These are phyloP conservation scores for Platyrinchus mystaceus DNA, from an alignment of 2,797 vertebrate species.

Conservation along the genomic window DNA sequence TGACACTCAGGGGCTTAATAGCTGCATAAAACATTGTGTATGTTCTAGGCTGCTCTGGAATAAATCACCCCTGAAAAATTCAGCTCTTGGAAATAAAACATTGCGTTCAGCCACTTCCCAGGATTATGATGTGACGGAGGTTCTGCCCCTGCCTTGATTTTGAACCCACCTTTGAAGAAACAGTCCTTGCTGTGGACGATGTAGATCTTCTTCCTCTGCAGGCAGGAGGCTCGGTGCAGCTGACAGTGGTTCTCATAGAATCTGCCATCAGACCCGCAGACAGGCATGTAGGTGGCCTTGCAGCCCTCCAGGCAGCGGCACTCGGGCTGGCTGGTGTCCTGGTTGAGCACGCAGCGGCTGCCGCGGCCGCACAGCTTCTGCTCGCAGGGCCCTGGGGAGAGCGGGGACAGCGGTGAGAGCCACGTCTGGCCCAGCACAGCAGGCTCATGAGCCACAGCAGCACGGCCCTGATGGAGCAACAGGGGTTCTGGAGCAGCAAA, in stretches of 20 bases:
- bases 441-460: too few species aligned
- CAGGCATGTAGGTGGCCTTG: constrained; percentile 85
- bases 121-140: background rate
- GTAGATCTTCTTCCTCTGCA: constrained; percentile 84
- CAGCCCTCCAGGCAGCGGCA: constrained; percentile 87
- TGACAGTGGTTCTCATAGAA: constrained; percentile 96
- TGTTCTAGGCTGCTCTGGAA: background rate
- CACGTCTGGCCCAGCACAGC: too few species aligned
- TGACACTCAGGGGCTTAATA: constrained; percentile 1
- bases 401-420: background rate
- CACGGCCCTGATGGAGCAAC: too few species aligned
- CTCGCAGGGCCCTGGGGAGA: constrained; percentile 70
- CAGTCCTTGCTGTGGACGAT: constrained; percentile 91
- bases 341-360: constrained; percentile 81
- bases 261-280: constrained; percentile 91
- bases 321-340: constrained; percentile 77
- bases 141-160: background rate
- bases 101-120: background rate
- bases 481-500: too few species aligned
- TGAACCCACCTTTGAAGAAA: constrained; percentile 90
- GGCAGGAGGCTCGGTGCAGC: constrained; percentile 88
- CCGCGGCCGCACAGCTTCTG: constrained; percentile 85
- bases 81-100: background rate
- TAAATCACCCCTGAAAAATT: constrained; percentile 2
- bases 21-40: background rate